phyloP scores from a whole-genome alignment of 2,113 vertebrate species.

The Lethenteron camtschaticum region DNA sequence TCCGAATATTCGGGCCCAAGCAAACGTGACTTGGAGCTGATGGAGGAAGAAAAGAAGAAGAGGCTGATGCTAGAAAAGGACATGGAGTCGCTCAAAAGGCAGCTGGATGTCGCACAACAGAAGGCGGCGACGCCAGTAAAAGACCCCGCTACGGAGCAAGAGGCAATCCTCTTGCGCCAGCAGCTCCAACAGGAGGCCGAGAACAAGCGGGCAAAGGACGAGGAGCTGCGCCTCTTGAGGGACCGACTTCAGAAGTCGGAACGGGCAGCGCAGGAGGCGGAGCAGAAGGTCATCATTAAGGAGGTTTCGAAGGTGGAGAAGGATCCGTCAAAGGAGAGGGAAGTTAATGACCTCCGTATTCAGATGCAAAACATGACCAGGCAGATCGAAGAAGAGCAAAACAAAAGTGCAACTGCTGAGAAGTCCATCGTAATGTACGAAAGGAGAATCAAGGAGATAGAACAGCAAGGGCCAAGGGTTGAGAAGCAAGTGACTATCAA shows the following conservation, averaged over 20 bases:
- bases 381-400: neutral
- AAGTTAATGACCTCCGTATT: conserved; percentile 29
- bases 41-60: too few species aligned
- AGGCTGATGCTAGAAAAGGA: too few species aligned
- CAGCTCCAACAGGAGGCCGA: conserved; percentile 10
- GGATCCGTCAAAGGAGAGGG: conserved; percentile 42
- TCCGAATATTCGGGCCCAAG: too few species aligned
- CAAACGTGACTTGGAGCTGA: too few species aligned
- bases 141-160: too few species aligned
- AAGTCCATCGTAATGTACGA: neutral
- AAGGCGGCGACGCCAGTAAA: too few species aligned
- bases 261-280: conserved; percentile 37
- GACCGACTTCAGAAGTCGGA: conserved; percentile 47
- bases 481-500: too few species aligned
- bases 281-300: conserved; percentile 67
- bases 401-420: neutral
- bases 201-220: conserved; percentile 27
- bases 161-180: too few species aligned
- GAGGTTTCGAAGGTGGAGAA: conserved; percentile 67
- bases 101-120: too few species aligned
- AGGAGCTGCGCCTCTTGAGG: conserved; percentile 30
- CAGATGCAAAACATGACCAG: conserved; percentile 22
- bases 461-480: too few species aligned
- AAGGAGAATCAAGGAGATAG: neutral
- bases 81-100: too few species aligned